Evolutionary conservation across 2,888 invertebrate genomes (phyloP).

Genomic region (Lamellibrachia columna): DNA sequence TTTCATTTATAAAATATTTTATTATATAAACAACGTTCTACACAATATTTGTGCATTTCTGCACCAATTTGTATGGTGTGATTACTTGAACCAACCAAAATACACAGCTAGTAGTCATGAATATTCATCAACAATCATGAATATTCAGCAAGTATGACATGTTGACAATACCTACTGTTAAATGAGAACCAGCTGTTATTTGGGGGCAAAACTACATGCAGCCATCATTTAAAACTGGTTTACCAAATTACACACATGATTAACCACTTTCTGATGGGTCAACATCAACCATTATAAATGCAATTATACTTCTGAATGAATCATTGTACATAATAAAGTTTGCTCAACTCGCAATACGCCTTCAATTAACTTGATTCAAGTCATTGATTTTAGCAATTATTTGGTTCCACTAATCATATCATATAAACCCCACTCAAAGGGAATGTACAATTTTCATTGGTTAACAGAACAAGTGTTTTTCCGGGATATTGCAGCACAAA

Average conservation of each 20-base stretch:
- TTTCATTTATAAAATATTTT: not conserved
- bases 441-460: no score
- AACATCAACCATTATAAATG: no score
- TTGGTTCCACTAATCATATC: not conserved
- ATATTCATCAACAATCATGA: not conserved
- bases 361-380: no score
- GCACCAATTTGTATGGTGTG: not conserved
- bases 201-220: not conserved
- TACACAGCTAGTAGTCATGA: not conserved
- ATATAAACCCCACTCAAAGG: not conserved
- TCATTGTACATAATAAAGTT: slow-evolving; percentile 9
- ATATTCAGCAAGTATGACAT: not conserved
- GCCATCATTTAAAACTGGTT: not conserved
- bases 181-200: no score
- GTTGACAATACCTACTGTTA: not conserved
- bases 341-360: not conserved
- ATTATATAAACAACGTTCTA: not conserved
- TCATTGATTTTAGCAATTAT: not conserved
- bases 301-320: not conserved
- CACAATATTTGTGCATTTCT: not conserved
- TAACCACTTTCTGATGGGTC: not conserved
- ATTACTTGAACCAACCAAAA: not conserved
- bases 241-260: not conserved
- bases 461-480: no score
- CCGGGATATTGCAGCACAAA: no score